Evolutionary conservation across 2,797 vertebrate species (phyloP).

Genomic region (Mormyrus proboscirostris): DNA sequence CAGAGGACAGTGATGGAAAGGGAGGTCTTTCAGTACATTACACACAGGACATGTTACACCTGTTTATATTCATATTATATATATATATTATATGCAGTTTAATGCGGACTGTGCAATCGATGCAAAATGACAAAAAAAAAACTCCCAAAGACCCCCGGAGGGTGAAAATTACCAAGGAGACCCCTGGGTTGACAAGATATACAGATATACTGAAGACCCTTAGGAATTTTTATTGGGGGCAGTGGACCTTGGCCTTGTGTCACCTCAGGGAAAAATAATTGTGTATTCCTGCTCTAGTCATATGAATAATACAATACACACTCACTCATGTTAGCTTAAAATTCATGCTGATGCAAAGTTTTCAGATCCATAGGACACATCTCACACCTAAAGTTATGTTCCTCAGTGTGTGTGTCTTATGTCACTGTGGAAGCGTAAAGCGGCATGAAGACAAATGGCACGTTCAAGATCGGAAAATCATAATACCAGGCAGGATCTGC

Average conservation of each 20-base stretch:
- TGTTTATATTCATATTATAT: neutral
- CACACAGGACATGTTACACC: neutral
- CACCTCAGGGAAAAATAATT: neutral
- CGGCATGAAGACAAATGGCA: neutral
- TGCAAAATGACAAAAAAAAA: neutral
- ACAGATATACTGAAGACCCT: neutral
- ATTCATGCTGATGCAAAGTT: neutral
- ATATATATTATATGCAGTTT: neutral
- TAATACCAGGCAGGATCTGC: neutral
- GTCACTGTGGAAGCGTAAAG: neutral
- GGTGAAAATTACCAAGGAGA: neutral
- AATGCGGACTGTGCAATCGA: neutral
- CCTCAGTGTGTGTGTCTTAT: neutral
- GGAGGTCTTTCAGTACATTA: constrained; percentile 23
- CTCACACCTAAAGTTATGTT: neutral
- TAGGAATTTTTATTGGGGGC: neutral
- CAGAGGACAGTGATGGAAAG: constrained; percentile 30
- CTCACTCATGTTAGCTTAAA: neutral
- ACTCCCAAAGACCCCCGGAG: neutral
- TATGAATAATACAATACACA: neutral
- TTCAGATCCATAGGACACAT: neutral
- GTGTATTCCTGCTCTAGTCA: neutral
- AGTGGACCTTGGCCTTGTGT: neutral
- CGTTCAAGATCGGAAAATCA: neutral
- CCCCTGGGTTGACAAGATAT: neutral